These are phyloP conservation scores for Calonectris borealis DNA, from an alignment of 2,113 vertebrate genomes.

Conservation along the genomic window DNA sequence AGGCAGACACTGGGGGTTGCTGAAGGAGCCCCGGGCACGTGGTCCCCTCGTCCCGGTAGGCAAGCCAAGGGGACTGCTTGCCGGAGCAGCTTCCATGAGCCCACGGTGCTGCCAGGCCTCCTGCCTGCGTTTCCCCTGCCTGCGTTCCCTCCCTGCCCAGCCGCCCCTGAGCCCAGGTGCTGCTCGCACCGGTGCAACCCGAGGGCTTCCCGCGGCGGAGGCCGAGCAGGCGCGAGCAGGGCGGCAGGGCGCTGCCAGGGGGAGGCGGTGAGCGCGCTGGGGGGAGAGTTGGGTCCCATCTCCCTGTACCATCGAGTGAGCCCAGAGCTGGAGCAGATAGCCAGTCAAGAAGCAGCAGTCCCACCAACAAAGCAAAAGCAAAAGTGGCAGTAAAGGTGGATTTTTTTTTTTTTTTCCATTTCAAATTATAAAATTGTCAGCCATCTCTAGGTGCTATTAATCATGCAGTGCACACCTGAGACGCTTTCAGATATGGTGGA, in stretches of 20 bases:
- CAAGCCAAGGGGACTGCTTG: background rate
- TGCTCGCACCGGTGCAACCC: background rate
- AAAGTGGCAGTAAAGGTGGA: background rate
- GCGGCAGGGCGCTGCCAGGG: background rate
- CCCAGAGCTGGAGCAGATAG: background rate
- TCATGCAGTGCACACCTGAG: background rate
- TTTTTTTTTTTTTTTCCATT: background rate
- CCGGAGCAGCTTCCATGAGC: background rate
- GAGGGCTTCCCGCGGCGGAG: background rate
- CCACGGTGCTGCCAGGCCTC: background rate
- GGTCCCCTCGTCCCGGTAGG: fast-evolving
- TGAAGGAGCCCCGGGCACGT: background rate
- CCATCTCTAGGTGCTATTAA: background rate
- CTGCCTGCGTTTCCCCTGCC: background rate
- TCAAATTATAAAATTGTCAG: background rate
- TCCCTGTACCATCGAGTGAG: background rate
- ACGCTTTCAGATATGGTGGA: background rate
- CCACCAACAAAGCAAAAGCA: background rate
- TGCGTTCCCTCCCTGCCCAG: background rate
- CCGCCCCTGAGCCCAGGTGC: background rate
- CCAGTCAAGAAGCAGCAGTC: background rate
- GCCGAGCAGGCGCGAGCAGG: background rate
- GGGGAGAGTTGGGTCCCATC: background rate
- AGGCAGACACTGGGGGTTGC: background rate
- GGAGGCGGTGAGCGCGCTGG: fast-evolving